phyloP scores from a whole-genome alignment of 2,113 vertebrate genomes.

The Hippocampus comes region DNA sequence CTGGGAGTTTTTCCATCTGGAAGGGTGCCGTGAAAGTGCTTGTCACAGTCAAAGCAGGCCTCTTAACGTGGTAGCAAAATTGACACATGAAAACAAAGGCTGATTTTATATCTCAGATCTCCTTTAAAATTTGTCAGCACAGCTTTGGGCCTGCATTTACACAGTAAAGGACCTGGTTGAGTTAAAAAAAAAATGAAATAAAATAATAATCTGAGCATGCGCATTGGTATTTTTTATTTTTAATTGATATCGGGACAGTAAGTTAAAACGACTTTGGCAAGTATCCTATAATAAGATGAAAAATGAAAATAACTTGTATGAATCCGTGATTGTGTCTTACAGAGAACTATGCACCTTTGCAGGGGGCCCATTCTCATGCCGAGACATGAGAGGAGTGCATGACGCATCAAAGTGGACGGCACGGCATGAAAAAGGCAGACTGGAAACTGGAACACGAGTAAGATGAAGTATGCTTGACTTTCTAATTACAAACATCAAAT shows the following conservation, averaged over 20 bases:
- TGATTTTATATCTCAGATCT: too few relatives aligned
- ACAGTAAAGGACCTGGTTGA: too few relatives aligned
- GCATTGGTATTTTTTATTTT: too few relatives aligned
- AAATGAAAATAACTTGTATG: too few relatives aligned
- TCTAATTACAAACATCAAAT: neutral
- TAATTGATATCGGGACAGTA: too few relatives aligned
- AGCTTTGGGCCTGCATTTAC: too few relatives aligned
- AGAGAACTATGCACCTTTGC: constrained; percentile 25
- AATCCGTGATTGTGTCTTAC: constrained; percentile 23
- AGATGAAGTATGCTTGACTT: constrained; percentile 19
- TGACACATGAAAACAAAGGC: too few relatives aligned
- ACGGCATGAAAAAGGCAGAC: constrained; percentile 1
- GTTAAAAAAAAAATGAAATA: too few relatives aligned
- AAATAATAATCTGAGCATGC: too few relatives aligned
- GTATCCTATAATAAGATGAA: neutral
- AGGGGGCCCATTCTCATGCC: constrained; percentile 16
- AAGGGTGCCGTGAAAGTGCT: constrained; percentile 17
- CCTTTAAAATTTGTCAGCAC: too few relatives aligned
- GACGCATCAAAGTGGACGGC: constrained; percentile 14
- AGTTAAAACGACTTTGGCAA: neutral
- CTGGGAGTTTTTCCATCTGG: constrained; percentile 30
- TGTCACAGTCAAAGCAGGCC: neutral
- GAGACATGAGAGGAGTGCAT: constrained; percentile 25
- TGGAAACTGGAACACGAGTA: constrained; percentile 1
- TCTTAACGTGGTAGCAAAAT: neutral